A percentile compares a stretch with the other conserved stretches of the same genome.
Evolutionary conservation across 2,113 vertebrate species (phyloP).

Genomic region (Platysteira castanea): DNA sequence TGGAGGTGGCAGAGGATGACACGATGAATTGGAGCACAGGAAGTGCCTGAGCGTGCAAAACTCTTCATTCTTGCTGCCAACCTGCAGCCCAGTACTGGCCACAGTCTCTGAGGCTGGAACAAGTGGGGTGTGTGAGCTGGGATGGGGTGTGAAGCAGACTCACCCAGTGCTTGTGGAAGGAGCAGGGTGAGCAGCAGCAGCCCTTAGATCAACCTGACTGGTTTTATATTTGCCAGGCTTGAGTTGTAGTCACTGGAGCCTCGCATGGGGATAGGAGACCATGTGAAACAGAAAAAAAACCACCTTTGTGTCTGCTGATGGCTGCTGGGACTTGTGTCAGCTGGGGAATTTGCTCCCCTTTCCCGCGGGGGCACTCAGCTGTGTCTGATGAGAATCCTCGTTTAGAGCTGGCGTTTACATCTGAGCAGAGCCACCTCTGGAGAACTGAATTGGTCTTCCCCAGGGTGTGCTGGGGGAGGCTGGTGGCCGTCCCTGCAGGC

Average conservation of each 20-base stretch:
- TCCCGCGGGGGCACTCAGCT: background rate
- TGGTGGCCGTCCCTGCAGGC: accelerated
- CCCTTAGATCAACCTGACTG: background rate
- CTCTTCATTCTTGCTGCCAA: background rate
- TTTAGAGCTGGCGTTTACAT: background rate
- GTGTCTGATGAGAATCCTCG: background rate
- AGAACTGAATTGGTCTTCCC: accelerated
- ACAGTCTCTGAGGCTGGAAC: accelerated
- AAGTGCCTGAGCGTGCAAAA: accelerated
- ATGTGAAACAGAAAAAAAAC: accelerated
- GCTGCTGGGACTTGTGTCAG: background rate
- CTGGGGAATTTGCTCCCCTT: background rate
- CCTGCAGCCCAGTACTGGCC: background rate
- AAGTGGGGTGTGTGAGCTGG: background rate
- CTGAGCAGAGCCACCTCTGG: background rate
- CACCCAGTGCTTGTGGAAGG: background rate
- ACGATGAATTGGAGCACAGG: background rate
- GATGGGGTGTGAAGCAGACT: background rate
- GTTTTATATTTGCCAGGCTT: background rate
- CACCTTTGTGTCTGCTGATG: background rate
- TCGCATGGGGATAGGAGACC: accelerated
- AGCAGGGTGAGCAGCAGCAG: background rate
- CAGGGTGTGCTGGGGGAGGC: background rate
- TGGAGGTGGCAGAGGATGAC: background rate
- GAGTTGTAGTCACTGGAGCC: accelerated